Base-by-base conservation (phyloP, 2,797 vertebrate genomes). In the Scyliorhinus canicula region DNA sequence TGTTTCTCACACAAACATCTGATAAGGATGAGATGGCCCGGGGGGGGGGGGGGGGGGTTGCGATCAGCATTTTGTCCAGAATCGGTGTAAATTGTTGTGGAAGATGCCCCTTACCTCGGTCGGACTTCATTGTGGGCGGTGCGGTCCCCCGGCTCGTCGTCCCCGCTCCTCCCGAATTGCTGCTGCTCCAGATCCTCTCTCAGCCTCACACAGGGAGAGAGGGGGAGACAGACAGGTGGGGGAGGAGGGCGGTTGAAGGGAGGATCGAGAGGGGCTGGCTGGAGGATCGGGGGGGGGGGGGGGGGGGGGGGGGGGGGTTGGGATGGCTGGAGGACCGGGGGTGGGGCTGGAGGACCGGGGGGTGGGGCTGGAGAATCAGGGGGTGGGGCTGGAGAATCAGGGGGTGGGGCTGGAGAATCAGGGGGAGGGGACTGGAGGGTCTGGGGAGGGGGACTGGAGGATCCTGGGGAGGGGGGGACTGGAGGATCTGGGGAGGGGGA, bases 41-140 rank as follows among this genome's bases (percentile, higher is more conserved):
- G 57, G 14, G 57, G 14, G 7, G 14, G 63, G 19, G 57, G 12
- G 57, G 19, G 63, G 16, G 63, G 63, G 63, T 1, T 2, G 19
- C 11, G 26, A 55, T 86, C 28, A 86, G 16, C 31, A 60, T 60
- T 57, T 60, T 35, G 55, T 21, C 3, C 28, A 60, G 31, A 86
- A 6, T 12, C 6, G 14, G 12, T 79, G 31, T 40, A 50, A 88
- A 57, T 88, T 35, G 35, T 21, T 63, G 57, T 40, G 57, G n/a
- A 11, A 91, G 44, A 91, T 91, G 57, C 31, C n/a, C 57, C 7
- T 97, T 98, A 99, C 99, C 99, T 99, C 98, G 96, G 96, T 99
- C 98, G 95, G 98, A 96, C 98, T 99, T 99, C 99, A 99, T 99
- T 96, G 97, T 98, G 96, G 57, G 88, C 88, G 52, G 35, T 60